Percentiles rank a stretch among this genome's conserved stretches.
These are phyloP conservation scores for Poeciliopsis retropinna DNA, from an alignment of 2,113 vertebrate species.

Conservation along the genomic window DNA sequence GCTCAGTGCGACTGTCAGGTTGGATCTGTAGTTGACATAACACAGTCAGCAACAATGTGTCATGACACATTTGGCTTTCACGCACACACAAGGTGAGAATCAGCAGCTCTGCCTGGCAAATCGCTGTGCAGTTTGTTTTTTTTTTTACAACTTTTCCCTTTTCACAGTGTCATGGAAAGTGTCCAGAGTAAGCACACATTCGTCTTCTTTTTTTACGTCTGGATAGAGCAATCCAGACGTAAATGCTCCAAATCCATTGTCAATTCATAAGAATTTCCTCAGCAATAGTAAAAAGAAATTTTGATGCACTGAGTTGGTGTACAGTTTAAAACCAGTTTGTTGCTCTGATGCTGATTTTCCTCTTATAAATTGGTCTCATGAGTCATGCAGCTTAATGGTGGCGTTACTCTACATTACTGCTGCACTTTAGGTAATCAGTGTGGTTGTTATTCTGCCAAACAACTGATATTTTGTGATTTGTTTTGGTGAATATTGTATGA, in stretches of 20 bases:
- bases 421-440: slow-evolving; percentile 1
- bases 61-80: slow-evolving; percentile 49
- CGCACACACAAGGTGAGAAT: slow-evolving; percentile 49
- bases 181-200: slow-evolving; percentile 33
- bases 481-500: neutral
- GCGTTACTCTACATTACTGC: neutral
- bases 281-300: neutral
- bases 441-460: neutral
- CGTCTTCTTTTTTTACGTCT: neutral
- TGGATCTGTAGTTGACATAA: slow-evolving; percentile 49
- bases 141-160: slow-evolving; percentile 37
- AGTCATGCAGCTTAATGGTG: neutral
- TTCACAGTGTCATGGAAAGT: slow-evolving; percentile 26
- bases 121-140: slow-evolving; percentile 55
- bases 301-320: neutral
- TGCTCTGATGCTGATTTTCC: slow-evolving; percentile 1
- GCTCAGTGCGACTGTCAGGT: slow-evolving; percentile 27
- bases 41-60: slow-evolving; percentile 58
- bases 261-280: neutral
- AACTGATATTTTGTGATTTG: neutral
- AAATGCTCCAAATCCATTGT: neutral
- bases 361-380: slow-evolving; percentile 1
- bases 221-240: no score
- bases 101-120: slow-evolving; percentile 34
- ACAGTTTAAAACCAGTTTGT: neutral